Conservation (phyloP, 2,113 vertebrate genomes). For the Corydoras sp. region DNA sequence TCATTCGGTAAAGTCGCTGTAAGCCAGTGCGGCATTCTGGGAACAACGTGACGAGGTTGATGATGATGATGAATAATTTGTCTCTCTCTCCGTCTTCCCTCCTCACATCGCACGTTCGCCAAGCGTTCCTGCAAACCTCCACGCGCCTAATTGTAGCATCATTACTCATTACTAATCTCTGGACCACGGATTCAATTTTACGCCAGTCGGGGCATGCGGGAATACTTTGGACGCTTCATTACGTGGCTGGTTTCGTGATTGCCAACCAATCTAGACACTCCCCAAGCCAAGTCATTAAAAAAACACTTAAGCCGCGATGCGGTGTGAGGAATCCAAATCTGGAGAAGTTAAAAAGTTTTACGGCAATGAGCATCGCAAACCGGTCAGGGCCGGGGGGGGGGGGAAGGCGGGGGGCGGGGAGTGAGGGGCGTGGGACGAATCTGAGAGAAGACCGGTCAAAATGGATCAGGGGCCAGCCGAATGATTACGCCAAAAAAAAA, state of each 20-base stretch:
- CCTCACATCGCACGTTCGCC: not conserved
- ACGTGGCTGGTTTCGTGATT: conserved; percentile 25
- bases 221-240: conserved; percentile 30
- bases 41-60: not conserved
- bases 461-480: not conserved
- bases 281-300: conserved; percentile 9
- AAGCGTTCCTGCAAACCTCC: not conserved
- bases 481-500: not conserved
- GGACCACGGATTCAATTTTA: conserved; percentile 33
- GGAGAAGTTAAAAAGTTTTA: conserved; percentile 1
- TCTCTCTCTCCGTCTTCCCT: conserved; percentile 1
- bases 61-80: conserved; percentile 20
- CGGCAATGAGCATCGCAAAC: not conserved
- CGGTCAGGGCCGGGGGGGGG: not conserved
- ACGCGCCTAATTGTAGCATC: conserved; percentile 27
- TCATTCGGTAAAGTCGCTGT: not conserved
- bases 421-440: not conserved
- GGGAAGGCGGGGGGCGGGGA: too few species aligned
- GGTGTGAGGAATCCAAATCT: not conserved
- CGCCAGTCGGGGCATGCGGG: conserved; percentile 7
- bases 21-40: conserved; percentile 22
- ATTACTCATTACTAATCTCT: conserved; percentile 39
- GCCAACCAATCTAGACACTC: conserved; percentile 11
- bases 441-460: conserved; percentile 16
- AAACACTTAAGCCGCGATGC: conserved; percentile 4